Evolutionary conservation across 2,888 invertebrate genomes (phyloP).

Genomic region (Drosophila hamatofila): DNA sequence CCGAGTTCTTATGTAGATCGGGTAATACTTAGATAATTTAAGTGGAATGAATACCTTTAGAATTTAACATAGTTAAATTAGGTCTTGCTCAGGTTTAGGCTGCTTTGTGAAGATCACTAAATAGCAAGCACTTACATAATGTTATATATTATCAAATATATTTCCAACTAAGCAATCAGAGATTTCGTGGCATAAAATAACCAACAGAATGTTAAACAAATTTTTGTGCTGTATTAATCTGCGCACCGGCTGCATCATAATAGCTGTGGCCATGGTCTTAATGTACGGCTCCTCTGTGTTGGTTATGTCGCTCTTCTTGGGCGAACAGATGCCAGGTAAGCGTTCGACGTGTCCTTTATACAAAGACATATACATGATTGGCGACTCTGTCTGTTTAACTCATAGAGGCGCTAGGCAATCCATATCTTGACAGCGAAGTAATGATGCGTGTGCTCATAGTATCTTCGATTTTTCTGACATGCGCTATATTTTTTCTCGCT

Average conservation of each 20-base stretch:
- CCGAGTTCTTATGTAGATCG: no score
- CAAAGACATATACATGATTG: background rate
- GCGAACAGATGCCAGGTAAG: conserved; percentile 26
- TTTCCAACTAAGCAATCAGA: conserved; percentile 11
- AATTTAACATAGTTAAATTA: background rate
- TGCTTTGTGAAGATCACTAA: background rate
- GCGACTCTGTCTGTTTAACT: no score
- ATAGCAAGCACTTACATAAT: background rate
- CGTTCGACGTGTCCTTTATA: background rate
- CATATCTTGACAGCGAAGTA: conserved; percentile 5
- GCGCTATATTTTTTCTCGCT: conserved; percentile 2
- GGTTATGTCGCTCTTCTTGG: background rate
- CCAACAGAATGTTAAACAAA: conserved; percentile 11
- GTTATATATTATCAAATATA: background rate
- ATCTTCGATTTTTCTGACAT: conserved; percentile 6
- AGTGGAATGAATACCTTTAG: no score
- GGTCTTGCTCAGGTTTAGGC: background rate
- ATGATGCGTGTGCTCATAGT: conserved; percentile 2
- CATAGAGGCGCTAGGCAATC: conserved; percentile 18
- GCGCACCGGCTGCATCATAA: background rate
- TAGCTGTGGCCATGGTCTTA: background rate
- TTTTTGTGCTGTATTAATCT: conserved; percentile 18
- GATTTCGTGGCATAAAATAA: background rate
- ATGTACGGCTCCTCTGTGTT: conserved; percentile 4
- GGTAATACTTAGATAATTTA: no score